phyloP scores from a whole-genome alignment of 2,888 invertebrate species.

The Drosophila melanocephala region DNA sequence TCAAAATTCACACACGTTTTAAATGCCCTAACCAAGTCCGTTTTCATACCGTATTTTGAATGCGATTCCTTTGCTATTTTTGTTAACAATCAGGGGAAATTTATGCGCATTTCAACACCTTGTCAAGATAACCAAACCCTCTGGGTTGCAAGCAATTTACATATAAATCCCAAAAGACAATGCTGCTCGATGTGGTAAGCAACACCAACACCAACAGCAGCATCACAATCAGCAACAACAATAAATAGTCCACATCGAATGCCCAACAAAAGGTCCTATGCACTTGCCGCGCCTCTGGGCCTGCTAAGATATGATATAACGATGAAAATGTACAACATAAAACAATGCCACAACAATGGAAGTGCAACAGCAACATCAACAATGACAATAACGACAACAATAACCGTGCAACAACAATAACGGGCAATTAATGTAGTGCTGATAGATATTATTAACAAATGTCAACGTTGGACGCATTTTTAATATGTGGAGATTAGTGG shows the following conservation, averaged over 20 bases:
- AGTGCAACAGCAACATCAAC: constrained; percentile 9
- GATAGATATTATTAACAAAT: constrained; percentile 64
- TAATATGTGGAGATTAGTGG: constrained; percentile 38
- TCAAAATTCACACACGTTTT: not conserved
- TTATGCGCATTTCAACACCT: constrained; percentile 40
- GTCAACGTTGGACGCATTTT: constrained; percentile 56
- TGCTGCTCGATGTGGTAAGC: constrained; percentile 54
- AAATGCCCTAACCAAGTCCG: too few species aligned
- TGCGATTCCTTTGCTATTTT: constrained; percentile 7
- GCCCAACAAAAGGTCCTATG: constrained; percentile 63
- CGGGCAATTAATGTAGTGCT: constrained; percentile 49
- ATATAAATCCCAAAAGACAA: constrained; percentile 49
- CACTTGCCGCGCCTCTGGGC: constrained; percentile 56
- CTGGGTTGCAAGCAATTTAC: constrained; percentile 42
- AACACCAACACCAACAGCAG: constrained; percentile 6
- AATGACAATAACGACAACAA: constrained; percentile 3
- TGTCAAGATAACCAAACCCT: constrained; percentile 5
- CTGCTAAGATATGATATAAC: constrained; percentile 57
- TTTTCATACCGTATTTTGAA: not conserved
- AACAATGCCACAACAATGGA: constrained; percentile 51
- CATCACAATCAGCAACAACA: constrained; percentile 15
- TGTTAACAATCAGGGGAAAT: constrained; percentile 17
- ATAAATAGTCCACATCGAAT: constrained; percentile 27
- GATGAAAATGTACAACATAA: constrained; percentile 46
- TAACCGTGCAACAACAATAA: constrained; percentile 13